These are phyloP conservation scores for Catalaphyllia jardinei DNA, from an alignment of 64 coral and sea anemone genomes.

Conservation along the genomic window DNA sequence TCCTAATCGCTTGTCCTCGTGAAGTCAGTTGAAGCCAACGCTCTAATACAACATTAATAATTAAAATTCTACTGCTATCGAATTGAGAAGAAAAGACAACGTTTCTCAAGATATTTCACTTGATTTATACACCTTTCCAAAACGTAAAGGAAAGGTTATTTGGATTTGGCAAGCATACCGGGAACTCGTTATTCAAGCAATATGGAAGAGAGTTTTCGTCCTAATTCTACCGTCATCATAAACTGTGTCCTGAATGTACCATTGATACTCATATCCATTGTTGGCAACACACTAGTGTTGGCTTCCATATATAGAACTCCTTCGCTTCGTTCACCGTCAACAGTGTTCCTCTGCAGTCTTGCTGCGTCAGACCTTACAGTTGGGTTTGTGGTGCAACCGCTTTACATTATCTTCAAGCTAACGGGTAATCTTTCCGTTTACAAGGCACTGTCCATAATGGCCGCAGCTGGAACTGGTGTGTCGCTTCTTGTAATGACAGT, in stretches of 20 bases:
- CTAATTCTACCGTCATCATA: neutral
- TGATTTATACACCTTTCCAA: no score
- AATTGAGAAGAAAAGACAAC: no score
- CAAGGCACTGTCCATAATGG: neutral
- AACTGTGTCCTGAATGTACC: neutral
- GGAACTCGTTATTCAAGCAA: neutral
- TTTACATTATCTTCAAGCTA: neutral
- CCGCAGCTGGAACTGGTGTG: neutral
- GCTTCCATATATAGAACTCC: slow-evolving; percentile 13
- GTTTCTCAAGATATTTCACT: no score
- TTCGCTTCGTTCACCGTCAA: slow-evolving; percentile 17
- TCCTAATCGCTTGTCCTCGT: no score
- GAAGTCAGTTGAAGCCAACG: no score
- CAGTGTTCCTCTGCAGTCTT: neutral
- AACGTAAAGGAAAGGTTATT: no score
- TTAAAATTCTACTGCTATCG: no score
- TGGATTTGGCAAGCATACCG: neutral
- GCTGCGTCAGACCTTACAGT: neutral
- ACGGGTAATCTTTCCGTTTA: neutral
- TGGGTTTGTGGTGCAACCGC: neutral
- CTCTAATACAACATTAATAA: no score
- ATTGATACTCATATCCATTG: neutral
- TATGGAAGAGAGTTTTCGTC: neutral
- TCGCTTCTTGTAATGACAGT: neutral
- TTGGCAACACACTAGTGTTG: neutral